These are phyloP conservation scores for Nanger granti DNA, from an alignment of 2,113 vertebrate species.

Conservation along the genomic window DNA sequence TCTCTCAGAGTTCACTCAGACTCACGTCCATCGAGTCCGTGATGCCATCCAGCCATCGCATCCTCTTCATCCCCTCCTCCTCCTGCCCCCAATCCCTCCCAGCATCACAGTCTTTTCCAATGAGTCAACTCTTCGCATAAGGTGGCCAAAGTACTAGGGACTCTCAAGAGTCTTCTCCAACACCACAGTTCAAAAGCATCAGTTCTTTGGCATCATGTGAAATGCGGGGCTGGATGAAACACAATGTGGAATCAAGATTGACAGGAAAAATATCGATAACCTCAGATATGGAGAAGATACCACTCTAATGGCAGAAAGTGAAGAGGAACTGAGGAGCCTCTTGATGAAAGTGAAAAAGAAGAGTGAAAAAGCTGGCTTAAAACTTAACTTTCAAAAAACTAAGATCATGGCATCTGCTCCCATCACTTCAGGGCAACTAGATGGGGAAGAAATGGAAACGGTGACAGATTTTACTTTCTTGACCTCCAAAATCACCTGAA, in stretches of 20 bases:
- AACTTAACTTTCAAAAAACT: neutral
- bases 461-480: neutral
- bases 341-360: neutral
- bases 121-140: too few species aligned
- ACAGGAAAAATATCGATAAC: neutral
- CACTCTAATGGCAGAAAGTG: neutral
- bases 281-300: neutral
- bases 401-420: neutral
- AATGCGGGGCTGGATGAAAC: neutral
- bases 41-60: too few species aligned
- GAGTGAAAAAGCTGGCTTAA: neutral
- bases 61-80: too few species aligned
- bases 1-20: too few species aligned
- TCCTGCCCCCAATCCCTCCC: too few species aligned
- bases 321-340: neutral
- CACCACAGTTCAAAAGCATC: too few species aligned
- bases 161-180: too few species aligned
- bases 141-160: too few species aligned
- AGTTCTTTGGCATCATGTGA: neutral
- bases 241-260: neutral
- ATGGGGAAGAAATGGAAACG: neutral
- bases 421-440: neutral
- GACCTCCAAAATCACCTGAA: neutral
- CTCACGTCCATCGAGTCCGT: too few species aligned
- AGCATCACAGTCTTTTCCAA: too few species aligned